These are phyloP conservation scores for Trogon surrucura DNA, from an alignment of 2,113 vertebrate genomes.

Conservation along the genomic window DNA sequence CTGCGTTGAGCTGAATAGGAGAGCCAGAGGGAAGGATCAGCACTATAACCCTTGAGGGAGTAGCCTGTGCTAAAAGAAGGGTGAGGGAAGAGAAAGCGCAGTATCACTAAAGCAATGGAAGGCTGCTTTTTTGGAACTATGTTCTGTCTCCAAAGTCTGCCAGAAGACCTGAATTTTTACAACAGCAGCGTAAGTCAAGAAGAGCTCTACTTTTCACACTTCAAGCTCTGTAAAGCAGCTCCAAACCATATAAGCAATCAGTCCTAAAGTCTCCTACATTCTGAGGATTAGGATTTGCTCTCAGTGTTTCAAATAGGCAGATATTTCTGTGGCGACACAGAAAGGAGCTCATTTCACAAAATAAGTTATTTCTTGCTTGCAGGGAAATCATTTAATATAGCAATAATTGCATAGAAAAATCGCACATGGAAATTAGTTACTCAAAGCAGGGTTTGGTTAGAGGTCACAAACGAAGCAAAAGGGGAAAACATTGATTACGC, in stretches of 20 bases:
- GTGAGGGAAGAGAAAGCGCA: neutral
- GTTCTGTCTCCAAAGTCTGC: neutral
- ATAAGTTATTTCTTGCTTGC: neutral
- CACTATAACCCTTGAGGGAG: neutral
- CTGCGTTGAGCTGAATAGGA: neutral
- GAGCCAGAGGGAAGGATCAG: neutral
- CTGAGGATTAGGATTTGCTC: neutral
- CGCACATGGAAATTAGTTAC: slow-evolving; percentile 18
- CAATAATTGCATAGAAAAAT: neutral
- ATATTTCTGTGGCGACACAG: neutral
- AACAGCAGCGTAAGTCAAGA: neutral
- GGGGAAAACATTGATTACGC: slow-evolving; percentile 47
- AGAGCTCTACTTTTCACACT: slow-evolving; percentile 27
- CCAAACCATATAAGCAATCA: neutral
- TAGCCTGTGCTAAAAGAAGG: neutral
- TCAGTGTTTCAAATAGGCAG: neutral
- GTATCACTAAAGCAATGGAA: neutral
- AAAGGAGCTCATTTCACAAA: slow-evolving; percentile 4
- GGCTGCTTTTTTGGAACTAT: neutral
- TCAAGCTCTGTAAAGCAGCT: neutral
- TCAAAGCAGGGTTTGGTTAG: slow-evolving; percentile 26
- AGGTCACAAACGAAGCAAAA: slow-evolving; percentile 55
- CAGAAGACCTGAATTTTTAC: neutral
- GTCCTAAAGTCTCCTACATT: neutral
- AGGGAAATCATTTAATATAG: neutral